A percentile compares a stretch with the other conserved stretches of the same genome.
Evolutionary conservation across 2,888 invertebrate genomes (phyloP).

Genomic region (Agonopterix arenella): DNA sequence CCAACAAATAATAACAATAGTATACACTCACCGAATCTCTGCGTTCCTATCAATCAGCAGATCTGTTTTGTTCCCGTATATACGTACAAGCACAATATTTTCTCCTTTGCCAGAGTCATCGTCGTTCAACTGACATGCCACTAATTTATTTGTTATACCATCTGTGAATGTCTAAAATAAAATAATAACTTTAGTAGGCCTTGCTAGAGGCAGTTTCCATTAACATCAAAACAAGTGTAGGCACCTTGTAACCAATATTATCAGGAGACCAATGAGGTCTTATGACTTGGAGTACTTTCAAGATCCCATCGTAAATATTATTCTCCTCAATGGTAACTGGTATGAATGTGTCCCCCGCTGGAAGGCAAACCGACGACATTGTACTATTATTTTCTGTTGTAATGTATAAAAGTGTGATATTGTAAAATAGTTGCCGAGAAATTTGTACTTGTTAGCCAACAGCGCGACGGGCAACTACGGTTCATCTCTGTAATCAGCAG

Average conservation of each 20-base stretch:
- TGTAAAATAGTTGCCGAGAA: conserved; percentile 1
- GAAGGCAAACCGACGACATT: conserved; percentile 47
- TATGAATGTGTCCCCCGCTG: conserved; percentile 62
- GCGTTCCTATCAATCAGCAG: conserved; percentile 91
- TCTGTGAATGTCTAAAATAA: conserved; percentile 81
- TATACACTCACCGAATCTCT: conserved; percentile 79
- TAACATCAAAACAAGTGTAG: not conserved
- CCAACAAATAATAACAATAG: too few relatives aligned
- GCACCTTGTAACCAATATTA: conserved; percentile 85
- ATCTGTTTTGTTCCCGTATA: conserved; percentile 96
- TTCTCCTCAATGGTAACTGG: conserved; percentile 81
- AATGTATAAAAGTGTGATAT: not conserved
- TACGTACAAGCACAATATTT: conserved; percentile 86
- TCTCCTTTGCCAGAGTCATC: conserved; percentile 50
- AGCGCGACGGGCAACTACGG: conserved; percentile 1
- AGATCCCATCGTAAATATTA: conserved; percentile 81
- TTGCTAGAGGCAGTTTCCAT: not conserved
- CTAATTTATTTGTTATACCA: conserved; percentile 95
- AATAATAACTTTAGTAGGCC: not conserved
- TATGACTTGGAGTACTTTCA: conserved; percentile 80
- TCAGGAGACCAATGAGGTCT: conserved; percentile 83
- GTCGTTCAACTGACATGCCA: conserved; percentile 81
- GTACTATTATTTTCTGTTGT: not conserved
- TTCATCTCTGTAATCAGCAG: conserved; percentile 3
- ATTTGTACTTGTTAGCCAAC: conserved; percentile 3